Evolutionary conservation across 2,888 invertebrate species (phyloP).

Genomic region (Conomelus anceps): DNA sequence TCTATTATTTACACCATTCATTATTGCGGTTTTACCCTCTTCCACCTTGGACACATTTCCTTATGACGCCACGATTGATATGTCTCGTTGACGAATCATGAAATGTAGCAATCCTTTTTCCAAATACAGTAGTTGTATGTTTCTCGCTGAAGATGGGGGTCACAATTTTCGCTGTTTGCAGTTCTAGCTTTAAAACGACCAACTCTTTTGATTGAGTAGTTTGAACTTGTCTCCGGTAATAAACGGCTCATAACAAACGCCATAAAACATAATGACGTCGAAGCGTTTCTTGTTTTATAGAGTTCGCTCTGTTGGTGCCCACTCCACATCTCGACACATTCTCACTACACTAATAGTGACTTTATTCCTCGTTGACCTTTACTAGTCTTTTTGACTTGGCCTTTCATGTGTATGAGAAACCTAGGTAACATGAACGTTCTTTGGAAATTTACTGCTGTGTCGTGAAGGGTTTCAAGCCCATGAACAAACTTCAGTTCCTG

Average conservation of each 20-base stretch:
- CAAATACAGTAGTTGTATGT: no score
- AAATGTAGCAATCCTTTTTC: no score
- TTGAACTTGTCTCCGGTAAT: background rate
- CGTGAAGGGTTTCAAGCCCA: background rate
- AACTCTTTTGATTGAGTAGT: background rate
- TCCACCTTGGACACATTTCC: no score
- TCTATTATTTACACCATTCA: no score
- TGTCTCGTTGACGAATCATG: no score
- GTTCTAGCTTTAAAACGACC: background rate
- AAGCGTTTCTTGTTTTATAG: background rate
- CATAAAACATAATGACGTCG: background rate
- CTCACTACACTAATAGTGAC: background rate
- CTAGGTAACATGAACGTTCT: background rate
- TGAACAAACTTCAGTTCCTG: background rate
- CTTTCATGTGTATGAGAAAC: background rate
- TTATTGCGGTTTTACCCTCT: no score
- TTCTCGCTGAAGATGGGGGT: no score
- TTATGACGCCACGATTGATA: no score
- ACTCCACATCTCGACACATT: background rate
- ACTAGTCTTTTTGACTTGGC: background rate
- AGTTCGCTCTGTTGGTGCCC: background rate
- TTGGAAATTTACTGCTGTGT: background rate
- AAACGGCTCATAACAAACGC: background rate
- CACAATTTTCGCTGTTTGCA: background rate
- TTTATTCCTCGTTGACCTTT: background rate